Evolutionary conservation across 30 jellyfish, hydroid and myxozoan species (phyloP).

Genomic region (Cassiopea andromeda): DNA sequence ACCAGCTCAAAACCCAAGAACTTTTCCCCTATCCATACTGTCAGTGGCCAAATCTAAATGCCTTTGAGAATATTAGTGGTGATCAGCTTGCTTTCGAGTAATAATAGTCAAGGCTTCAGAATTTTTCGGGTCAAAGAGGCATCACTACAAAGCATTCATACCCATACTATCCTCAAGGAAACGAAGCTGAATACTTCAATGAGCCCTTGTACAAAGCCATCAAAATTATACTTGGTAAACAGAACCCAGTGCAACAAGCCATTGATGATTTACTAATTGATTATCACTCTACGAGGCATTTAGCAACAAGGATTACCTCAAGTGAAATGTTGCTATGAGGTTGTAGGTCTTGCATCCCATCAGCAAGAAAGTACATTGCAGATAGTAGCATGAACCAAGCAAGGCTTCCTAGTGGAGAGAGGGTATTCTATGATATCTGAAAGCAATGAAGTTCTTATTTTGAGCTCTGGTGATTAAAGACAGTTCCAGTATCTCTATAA

Average conservation of each 20-base stretch:
- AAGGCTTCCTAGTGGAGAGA: neutral
- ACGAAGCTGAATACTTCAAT: conserved; percentile 59
- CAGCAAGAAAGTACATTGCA: neutral
- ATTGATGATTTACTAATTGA: conserved; percentile 3
- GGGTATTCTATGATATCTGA: neutral
- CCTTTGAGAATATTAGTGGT: too few species aligned
- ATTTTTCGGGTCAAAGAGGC: conserved; percentile 39
- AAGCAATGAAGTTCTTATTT: conserved; percentile 5
- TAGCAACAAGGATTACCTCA: conserved; percentile 51
- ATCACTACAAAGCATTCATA: conserved; percentile 25
- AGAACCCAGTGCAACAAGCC: conserved; percentile 10
- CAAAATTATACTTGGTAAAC: neutral
- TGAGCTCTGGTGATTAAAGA: neutral
- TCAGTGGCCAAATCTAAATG: too few species aligned
- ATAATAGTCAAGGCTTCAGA: neutral
- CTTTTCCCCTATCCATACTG: too few species aligned
- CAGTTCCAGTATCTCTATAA: conserved; percentile 13
- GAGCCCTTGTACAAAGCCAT: conserved; percentile 58
- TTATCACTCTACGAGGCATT: conserved; percentile 43
- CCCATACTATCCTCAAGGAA: conserved; percentile 64
- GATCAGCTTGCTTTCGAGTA: too few species aligned
- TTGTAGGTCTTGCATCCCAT: conserved; percentile 27
- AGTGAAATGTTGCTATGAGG: conserved; percentile 49
- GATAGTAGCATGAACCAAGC: neutral
- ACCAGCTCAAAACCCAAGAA: too few species aligned